Percentiles rank a stretch among this genome's conserved stretches.
Evolutionary conservation across 2,797 vertebrate species (phyloP).

Genomic region (Oreortyx pictus): DNA sequence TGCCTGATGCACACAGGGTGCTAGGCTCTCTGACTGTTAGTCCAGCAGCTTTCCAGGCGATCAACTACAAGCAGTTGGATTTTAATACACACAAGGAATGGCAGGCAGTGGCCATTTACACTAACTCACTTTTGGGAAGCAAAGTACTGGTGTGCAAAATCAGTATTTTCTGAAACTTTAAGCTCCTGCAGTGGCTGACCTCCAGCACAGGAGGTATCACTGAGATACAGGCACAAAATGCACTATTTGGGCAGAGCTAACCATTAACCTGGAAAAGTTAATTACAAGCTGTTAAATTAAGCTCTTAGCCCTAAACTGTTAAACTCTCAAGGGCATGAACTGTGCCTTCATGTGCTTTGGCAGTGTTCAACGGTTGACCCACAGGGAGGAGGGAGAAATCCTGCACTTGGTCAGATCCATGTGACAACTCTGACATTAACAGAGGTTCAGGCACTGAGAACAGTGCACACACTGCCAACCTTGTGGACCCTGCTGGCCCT

Average conservation of each 20-base stretch:
- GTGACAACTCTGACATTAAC: background rate
- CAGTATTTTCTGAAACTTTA: background rate
- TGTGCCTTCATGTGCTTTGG: background rate
- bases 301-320: background rate
- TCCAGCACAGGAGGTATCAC: background rate
- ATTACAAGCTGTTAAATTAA: background rate
- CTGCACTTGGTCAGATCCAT: accelerated
- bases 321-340: background rate
- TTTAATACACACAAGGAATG: background rate
- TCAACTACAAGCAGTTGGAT: background rate
- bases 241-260: background rate
- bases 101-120: background rate
- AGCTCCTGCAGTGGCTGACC: background rate
- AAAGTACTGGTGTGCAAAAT: background rate
- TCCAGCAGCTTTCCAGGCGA: background rate
- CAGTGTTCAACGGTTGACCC: background rate
- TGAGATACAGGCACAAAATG: background rate
- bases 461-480: background rate
- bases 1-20: background rate
- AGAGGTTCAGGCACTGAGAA: background rate
- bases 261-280: background rate
- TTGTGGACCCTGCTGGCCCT: background rate
- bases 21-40: background rate
- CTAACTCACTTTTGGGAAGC: background rate
- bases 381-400: background rate